Evolutionary conservation across 2,888 invertebrate genomes (phyloP), one percentile per base, ranked within the genome.

Genomic region (Tyria jacobaeae): DNA sequence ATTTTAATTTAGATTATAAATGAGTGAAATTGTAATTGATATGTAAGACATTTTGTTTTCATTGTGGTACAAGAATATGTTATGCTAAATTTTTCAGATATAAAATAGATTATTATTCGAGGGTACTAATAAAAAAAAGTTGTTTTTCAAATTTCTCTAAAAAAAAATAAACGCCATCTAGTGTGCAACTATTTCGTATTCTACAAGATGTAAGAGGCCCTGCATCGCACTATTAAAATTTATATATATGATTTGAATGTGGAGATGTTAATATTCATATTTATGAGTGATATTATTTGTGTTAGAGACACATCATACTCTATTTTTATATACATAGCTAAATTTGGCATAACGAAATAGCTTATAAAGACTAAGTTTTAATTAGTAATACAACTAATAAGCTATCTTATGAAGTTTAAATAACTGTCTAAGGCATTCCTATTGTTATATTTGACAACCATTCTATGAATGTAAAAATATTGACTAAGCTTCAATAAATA

Each of bases 401-500:
- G 48, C 25, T 41, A 51, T 47, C 24, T 47, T 17, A 27, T 15
- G 0, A 47, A 14, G 12, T 59, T 52, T 34, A 48, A 25, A 6
- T 35, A 10, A 37, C 27, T 35, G 7, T 34, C 14, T 64, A 68
- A 68, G 57, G 14, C 52, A 66, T 70, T 70, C 60, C 63, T 68
- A 57, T 53, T 52, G 35, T 57, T 59, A 52, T 49, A 62, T 35
- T 58, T 58, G 41, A 59, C 49, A 47, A 60, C 61, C 59, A 74
- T 70, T 74, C 62, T 62, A 67, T 60, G 71, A 70, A 73, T 73
- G 62, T 63, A 58, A 68, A 67, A 66, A 66, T 67, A 58, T 66
- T 59, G 49, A 75, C 68, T 71, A 58, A 66, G 79, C 80, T 67
- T 79, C 72, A 72, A 73, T 72, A 69, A 56, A 68, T 60, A 67